phyloP scores from a whole-genome alignment of 2,113 vertebrate genomes.

The Choloepus hoffmanni region DNA sequence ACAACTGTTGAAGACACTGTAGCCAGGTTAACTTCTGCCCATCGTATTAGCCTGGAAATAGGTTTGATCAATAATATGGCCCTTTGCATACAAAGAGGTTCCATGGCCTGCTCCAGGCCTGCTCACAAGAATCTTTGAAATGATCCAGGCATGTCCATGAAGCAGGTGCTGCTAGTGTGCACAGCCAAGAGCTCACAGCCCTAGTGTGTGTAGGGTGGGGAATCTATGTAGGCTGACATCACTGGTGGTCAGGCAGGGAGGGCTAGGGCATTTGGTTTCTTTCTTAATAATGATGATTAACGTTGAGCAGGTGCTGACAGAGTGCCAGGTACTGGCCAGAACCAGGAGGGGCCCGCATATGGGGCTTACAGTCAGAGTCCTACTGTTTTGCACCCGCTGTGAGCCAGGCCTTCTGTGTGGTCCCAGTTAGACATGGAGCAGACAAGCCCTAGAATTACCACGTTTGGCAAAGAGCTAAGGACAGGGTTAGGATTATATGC shows the following conservation, averaged over 20 bases:
- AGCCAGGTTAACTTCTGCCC: neutral
- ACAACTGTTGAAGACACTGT: neutral
- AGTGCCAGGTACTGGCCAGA: constrained; percentile 65
- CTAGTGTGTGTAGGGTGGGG: neutral
- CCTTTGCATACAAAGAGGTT: neutral
- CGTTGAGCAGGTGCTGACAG: constrained; percentile 61
- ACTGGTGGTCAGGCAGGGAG: constrained; percentile 12
- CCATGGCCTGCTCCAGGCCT: neutral
- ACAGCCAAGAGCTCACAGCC: neutral
- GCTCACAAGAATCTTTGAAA: constrained; percentile 58
- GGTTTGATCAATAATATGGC: neutral
- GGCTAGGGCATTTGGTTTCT: neutral
- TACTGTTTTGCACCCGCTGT: neutral
- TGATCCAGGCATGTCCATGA: constrained; percentile 66
- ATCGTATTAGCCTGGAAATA: neutral
- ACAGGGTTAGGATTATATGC: neutral
- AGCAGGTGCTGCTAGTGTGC: constrained; percentile 30
- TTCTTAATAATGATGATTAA: constrained; percentile 71
- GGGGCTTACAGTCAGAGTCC: neutral
- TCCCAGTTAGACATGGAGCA: neutral
- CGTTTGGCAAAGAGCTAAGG: constrained; percentile 2
- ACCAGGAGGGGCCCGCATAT: neutral
- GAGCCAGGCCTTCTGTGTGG: constrained; percentile 55
- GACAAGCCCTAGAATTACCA: neutral
- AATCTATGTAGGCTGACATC: neutral